Evolutionary conservation across 2,113 vertebrate species (phyloP), one percentile per base, ranked within the genome.

Genomic region (Anas platyrhynchos): DNA sequence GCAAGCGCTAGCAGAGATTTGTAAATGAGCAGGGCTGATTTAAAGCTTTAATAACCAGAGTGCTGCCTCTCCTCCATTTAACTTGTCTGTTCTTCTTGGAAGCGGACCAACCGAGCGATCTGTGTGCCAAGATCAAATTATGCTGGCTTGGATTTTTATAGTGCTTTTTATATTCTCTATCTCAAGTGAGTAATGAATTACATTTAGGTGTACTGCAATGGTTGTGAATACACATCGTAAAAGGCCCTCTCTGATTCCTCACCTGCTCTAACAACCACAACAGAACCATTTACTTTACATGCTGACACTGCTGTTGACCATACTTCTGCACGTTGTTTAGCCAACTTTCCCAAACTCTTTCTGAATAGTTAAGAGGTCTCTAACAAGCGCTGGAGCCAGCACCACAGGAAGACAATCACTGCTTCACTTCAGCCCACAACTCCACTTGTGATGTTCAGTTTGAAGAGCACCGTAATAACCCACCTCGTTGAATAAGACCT

Each of bases 121-220:
- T 48, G 18, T 86, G 71, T 96, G 97, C 97, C 97, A 98, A 97
- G 61, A 95, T 67, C 7, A 2, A 89, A 93, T 96, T 93, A 95
- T 52, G 63, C 81, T 91, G 93, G 80, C 96, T 75, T 94, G 88
- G 44, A 83, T 92, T 97, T 98, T 97, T 88, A 93, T 89, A 97
- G 90, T 56, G 91, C 96, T 96, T 97, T 97, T 96, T 97, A 97
- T 96, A 92, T 83, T 96, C 89, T 91, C 56, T 88, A 95, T 94
- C 97, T 97, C 94, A 88, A 96, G 95, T 91, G 91, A 97, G 88
- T 96, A 97, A 97, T 95, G 96, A 97, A 96, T 96, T 97, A 96
- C 75, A 91, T 92, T 67, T 86, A 95, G 95, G 61, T 89, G 77
- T 88, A 94, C 92, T 92, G 83, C 94, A 97, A 92, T 5, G 22